Evolutionary conservation across 1,140 invertebrate genomes (phyloP).

Genomic region (Apis florea): DNA sequence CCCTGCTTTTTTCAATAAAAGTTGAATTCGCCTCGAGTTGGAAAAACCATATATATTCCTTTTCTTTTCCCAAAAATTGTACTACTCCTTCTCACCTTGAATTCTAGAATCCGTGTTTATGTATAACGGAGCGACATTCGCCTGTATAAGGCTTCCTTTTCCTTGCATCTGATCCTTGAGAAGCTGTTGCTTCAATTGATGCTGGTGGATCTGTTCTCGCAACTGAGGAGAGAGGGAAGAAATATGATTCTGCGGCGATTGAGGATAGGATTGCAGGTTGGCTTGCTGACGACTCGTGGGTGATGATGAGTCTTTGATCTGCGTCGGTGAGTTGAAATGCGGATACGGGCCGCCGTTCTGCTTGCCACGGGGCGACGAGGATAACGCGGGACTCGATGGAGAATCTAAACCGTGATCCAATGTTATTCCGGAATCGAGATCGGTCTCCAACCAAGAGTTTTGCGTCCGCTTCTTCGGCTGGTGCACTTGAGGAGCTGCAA

Average conservation of each 20-base stretch:
- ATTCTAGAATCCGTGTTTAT: conserved; percentile 76
- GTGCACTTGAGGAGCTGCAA: conserved; percentile 67
- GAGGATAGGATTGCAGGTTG: conserved; percentile 48
- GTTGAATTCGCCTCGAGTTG: too few species aligned
- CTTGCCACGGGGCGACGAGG: conserved; percentile 64
- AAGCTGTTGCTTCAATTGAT: conserved; percentile 75
- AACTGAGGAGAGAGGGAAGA: conserved; percentile 71
- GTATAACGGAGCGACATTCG: conserved; percentile 73
- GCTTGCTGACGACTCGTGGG: conserved; percentile 53
- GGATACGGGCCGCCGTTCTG: conserved; percentile 65
- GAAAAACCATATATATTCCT: too few species aligned
- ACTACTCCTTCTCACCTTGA: conserved; percentile 48
- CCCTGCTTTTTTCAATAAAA: too few species aligned
- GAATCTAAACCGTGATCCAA: conserved; percentile 82
- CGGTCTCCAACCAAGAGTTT: conserved; percentile 92
- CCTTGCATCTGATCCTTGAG: conserved; percentile 76
- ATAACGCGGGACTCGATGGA: conserved; percentile 67
- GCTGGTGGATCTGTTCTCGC: conserved; percentile 74
- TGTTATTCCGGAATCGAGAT: conserved; percentile 89
- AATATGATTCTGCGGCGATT: conserved; percentile 66
- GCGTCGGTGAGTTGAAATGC: conserved; percentile 54
- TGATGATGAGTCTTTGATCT: conserved; percentile 62
- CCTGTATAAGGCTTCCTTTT: conserved; percentile 68
- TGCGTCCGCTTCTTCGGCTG: conserved; percentile 78
- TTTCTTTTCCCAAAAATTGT: too few species aligned